Evolutionary conservation across 53 echinoderm and acorn worm species (phyloP).

Genomic region (Apostichopus leukothele): DNA sequence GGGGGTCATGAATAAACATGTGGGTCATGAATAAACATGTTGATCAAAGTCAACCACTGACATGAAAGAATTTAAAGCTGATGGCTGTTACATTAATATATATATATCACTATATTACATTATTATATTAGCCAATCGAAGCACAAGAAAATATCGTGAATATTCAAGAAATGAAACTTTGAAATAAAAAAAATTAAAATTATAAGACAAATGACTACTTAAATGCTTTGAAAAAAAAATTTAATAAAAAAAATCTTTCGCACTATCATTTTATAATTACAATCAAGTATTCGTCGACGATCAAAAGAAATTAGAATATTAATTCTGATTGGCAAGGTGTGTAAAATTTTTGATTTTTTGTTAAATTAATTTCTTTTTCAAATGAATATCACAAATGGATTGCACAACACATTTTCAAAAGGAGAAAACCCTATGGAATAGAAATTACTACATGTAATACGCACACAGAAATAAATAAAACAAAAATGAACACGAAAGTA

Average conservation of each 20-base stretch:
- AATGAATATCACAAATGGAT: neutral
- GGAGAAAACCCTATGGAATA: conserved; percentile 38
- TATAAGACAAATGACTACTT: neutral
- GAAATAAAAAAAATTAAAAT: too few species aligned
- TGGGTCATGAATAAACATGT: neutral
- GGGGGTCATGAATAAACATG: neutral
- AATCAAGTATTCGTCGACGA: neutral
- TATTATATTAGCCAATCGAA: neutral
- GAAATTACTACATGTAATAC: neutral
- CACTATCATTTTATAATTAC: too few species aligned
- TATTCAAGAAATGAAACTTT: too few species aligned
- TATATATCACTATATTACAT: neutral
- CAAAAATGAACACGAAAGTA: conserved; percentile 19
- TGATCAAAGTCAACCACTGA: neutral
- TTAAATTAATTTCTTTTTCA: neutral
- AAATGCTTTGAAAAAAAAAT: neutral
- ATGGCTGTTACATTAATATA: neutral
- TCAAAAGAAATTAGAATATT: neutral
- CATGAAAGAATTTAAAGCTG: conserved; percentile 10
- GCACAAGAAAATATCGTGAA: neutral
- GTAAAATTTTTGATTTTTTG: neutral
- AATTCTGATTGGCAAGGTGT: conserved; percentile 2
- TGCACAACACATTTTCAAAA: conserved; percentile 15
- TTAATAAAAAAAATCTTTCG: too few species aligned
- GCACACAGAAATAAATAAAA: neutral